Conservation (phyloP, 30 jellyfish, hydroid and myxozoan species). For the Nemopilema nomurai region DNA sequence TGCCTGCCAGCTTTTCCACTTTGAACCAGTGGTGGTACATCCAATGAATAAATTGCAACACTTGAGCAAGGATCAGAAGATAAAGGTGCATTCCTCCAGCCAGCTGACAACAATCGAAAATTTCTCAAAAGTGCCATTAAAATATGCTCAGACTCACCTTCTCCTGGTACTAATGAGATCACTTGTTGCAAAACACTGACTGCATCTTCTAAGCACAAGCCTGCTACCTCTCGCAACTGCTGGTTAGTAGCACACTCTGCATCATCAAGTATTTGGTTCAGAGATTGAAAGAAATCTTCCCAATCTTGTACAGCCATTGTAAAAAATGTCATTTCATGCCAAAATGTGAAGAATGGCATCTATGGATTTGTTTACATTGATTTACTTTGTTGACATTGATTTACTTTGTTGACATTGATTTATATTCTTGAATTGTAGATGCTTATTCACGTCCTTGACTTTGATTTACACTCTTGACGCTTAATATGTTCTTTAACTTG, state of each 20-base stretch:
- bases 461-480: slow-evolving; percentile 13
- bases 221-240: background rate
- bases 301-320: slow-evolving; percentile 1
- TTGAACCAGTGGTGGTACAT: slow-evolving; percentile 26
- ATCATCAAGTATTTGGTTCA: slow-evolving; percentile 2
- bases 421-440: slow-evolving; percentile 8
- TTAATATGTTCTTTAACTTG: background rate
- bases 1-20: slow-evolving; percentile 38
- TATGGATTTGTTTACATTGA: too few species aligned
- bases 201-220: slow-evolving; percentile 12
- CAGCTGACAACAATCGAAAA: slow-evolving; percentile 21
- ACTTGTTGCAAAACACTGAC: slow-evolving; percentile 3
- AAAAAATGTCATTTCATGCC: slow-evolving; percentile 34
- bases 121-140: slow-evolving; percentile 20
- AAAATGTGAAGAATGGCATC: slow-evolving; percentile 46
- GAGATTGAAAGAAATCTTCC: slow-evolving; percentile 18
- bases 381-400: slow-evolving; percentile 51
- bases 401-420: slow-evolving; percentile 34
- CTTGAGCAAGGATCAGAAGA: slow-evolving; percentile 30
- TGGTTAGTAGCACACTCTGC: slow-evolving; percentile 20
- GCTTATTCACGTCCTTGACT: slow-evolving; percentile 6
- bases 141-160: slow-evolving; percentile 23
- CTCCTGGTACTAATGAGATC: slow-evolving; percentile 16
- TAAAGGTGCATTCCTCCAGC: slow-evolving; percentile 22
- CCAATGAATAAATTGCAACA: slow-evolving; percentile 29